Percentiles rank a stretch among this genome's conserved stretches.
Conservation (phyloP, 2,113 vertebrate species). For the Plecotus auritus region DNA sequence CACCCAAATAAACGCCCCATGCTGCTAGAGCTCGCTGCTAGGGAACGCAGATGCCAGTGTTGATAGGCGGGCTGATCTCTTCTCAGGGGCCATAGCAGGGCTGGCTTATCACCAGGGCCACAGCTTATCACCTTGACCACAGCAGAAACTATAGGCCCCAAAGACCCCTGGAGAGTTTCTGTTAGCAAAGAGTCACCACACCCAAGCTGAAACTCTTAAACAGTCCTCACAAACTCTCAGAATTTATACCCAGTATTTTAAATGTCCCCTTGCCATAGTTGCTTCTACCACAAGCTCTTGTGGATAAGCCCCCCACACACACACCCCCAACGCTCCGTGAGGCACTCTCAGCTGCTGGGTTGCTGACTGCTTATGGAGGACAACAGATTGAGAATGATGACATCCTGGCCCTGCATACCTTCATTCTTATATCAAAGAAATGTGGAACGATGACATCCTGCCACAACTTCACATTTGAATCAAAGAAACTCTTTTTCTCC, state of each 20-base stretch:
- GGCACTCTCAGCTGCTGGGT: neutral
- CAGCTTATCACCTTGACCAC: neutral
- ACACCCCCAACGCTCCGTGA: no score
- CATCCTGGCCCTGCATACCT: neutral
- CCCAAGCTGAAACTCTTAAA: neutral
- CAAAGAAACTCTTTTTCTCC: neutral
- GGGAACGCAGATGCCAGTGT: neutral
- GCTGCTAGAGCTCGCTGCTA: neutral
- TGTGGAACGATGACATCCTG: neutral
- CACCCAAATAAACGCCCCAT: neutral
- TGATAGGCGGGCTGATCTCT: neutral
- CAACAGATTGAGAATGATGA: neutral
- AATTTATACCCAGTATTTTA: neutral
- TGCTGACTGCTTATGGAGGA: neutral
- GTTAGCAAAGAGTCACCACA: neutral
- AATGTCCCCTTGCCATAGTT: neutral
- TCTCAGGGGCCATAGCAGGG: neutral
- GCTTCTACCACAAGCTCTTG: neutral
- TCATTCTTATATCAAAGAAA: neutral
- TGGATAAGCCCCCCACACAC: neutral
- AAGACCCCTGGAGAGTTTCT: neutral
- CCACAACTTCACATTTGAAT: neutral
- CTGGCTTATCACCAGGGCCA: neutral
- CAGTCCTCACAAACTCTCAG: neutral
- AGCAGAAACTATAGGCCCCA: neutral